Evolutionary conservation across 2,797 vertebrate species (phyloP).

Genomic region (Sardinella longiceps): DNA sequence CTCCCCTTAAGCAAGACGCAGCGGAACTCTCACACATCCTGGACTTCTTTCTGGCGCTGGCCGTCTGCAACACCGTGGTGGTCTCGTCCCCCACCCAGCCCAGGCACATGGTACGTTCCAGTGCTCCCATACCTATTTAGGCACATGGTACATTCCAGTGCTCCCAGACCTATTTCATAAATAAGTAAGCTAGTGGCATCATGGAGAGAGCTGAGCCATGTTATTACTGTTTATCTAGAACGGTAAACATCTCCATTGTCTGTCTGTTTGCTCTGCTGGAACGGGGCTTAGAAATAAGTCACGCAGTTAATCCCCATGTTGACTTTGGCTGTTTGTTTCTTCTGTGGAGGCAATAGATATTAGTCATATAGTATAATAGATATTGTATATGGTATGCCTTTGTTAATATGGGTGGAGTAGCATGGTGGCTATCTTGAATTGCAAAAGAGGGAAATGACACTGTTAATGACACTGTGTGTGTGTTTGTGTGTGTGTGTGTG

Average conservation of each 20-base stretch:
- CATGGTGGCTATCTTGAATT: too few relatives aligned
- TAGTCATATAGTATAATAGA: too few relatives aligned
- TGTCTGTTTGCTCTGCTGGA: background rate
- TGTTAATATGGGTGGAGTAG: background rate
- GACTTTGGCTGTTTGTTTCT: background rate
- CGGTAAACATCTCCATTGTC: background rate
- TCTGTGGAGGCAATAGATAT: background rate
- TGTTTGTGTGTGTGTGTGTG: background rate
- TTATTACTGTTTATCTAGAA: background rate
- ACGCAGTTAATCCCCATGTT: background rate
- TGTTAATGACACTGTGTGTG: too few relatives aligned
- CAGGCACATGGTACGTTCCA: conserved; percentile 74
- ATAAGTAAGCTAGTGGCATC: background rate
- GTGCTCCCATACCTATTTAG: conserved; percentile 30
- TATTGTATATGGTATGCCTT: background rate
- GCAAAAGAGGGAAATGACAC: too few relatives aligned
- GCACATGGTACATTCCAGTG: conserved; percentile 73
- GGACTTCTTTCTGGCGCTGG: conserved; percentile 93
- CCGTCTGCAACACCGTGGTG: conserved; percentile 95
- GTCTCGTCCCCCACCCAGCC: conserved; percentile 84
- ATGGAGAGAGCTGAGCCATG: too few relatives aligned
- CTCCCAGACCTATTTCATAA: background rate
- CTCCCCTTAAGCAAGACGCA: conserved; percentile 44
- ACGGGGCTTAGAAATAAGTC: background rate
- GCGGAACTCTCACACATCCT: conserved; percentile 79